Evolutionary conservation across 1,140 invertebrate genomes (phyloP).

Genomic region (Procambarus virginalis): DNA sequence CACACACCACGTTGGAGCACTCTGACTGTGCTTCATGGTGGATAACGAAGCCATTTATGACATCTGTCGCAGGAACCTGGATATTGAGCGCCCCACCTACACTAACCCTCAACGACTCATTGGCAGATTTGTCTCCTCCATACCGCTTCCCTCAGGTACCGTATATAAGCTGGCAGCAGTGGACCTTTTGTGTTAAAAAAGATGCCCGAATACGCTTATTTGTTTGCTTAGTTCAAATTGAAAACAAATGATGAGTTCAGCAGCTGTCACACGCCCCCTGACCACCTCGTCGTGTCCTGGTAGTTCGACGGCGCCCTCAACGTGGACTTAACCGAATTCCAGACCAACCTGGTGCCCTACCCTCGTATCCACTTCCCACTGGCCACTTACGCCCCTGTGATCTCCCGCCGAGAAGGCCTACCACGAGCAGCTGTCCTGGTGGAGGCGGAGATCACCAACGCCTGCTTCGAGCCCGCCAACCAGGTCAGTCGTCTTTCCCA

Average conservation of each 20-base stretch:
- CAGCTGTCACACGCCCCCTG: too few relatives aligned
- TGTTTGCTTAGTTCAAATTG: too few relatives aligned
- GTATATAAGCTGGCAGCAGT: too few relatives aligned
- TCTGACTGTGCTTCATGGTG: constrained; percentile 49
- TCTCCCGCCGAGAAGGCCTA: constrained; percentile 49
- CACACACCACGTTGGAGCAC: constrained; percentile 48
- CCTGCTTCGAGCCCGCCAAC: constrained; percentile 47
- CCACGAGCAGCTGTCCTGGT: constrained; percentile 44
- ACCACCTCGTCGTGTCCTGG: neutral
- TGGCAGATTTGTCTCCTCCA: constrained; percentile 46
- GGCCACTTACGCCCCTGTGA: constrained; percentile 51
- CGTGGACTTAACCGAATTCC: constrained; percentile 50
- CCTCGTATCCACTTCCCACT: constrained; percentile 52
- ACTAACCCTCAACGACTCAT: constrained; percentile 44
- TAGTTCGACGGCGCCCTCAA: constrained; percentile 51
- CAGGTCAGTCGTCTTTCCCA: neutral
- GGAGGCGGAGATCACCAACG: constrained; percentile 47
- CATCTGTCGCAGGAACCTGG: constrained; percentile 53
- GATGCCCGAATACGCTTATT: too few relatives aligned
- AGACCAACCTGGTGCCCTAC: constrained; percentile 53
- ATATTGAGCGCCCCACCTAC: constrained; percentile 50
- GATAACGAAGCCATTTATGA: constrained; percentile 52
- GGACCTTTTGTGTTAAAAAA: too few relatives aligned
- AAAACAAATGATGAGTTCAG: too few relatives aligned
- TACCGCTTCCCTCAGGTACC: constrained; percentile 46